phyloP scores from a whole-genome alignment of 1,140 invertebrate genomes.

The Zaprionus ornatus region DNA sequence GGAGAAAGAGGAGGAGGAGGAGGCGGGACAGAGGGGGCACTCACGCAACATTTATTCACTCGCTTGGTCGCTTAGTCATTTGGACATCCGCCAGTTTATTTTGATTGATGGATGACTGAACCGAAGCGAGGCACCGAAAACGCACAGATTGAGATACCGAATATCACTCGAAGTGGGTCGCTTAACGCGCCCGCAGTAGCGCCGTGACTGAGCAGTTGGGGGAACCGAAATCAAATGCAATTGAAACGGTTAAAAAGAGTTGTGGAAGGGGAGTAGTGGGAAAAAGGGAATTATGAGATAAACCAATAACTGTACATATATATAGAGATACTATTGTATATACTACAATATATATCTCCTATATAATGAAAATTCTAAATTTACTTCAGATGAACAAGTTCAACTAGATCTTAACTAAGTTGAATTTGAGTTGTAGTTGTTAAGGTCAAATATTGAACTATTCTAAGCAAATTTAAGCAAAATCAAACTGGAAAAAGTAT shows the following conservation, averaged over 20 bases:
- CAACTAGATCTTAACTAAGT: background rate
- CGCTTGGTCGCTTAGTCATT: slow-evolving; percentile 46
- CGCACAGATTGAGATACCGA: slow-evolving; percentile 59
- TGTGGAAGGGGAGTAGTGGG: background rate
- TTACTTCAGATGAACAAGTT: background rate
- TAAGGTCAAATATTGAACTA: too few relatives aligned
- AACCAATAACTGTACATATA: too few relatives aligned
- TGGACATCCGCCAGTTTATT: slow-evolving; percentile 65
- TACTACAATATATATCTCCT: too few relatives aligned
- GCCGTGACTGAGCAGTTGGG: background rate
- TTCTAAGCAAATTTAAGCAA: too few relatives aligned
- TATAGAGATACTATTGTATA: too few relatives aligned
- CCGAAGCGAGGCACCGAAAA: background rate
- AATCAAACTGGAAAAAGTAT: too few relatives aligned
- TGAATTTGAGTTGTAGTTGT: too few relatives aligned
- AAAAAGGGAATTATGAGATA: background rate
- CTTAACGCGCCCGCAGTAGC: slow-evolving; percentile 5
- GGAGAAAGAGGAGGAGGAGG: too few relatives aligned
- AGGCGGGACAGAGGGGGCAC: slow-evolving; percentile 33
- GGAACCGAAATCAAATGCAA: background rate
- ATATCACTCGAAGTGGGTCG: slow-evolving; percentile 61
- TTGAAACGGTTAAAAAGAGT: background rate
- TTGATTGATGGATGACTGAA: slow-evolving; percentile 76
- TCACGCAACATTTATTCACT: slow-evolving; percentile 40
- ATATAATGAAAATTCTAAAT: too few relatives aligned